Conservation (phyloP, 2,797 vertebrate genomes). For the Eulemur albifrons region DNA sequence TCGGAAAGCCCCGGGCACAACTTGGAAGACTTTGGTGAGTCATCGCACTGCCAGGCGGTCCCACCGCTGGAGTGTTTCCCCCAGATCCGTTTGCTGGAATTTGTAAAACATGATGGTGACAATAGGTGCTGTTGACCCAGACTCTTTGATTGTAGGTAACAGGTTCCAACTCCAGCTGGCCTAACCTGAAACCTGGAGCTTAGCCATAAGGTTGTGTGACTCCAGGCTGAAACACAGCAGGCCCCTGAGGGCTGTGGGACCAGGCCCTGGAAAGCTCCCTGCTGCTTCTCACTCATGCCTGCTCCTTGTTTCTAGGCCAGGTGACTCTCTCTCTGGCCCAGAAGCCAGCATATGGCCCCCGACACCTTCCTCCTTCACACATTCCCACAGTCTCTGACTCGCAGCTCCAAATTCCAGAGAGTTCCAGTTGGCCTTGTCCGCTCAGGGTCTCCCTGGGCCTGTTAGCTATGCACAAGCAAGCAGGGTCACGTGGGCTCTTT, state of each 20-base stretch:
- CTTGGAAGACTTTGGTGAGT: background rate
- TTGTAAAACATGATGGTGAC: background rate
- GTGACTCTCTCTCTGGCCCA: background rate
- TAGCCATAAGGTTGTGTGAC: rapidly evolving
- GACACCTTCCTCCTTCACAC: background rate
- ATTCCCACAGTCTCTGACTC: too few relatives aligned
- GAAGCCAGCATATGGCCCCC: background rate
- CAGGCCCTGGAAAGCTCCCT: background rate
- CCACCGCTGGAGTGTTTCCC: background rate
- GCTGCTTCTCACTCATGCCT: background rate
- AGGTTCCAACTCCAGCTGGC: background rate
- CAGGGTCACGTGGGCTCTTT: background rate
- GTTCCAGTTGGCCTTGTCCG: background rate
- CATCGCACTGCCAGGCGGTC: background rate
- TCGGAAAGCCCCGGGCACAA: background rate
- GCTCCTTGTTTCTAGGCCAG: background rate
- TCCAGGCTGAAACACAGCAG: background rate
- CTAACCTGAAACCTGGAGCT: background rate
- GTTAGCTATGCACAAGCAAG: background rate
- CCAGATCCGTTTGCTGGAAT: background rate
- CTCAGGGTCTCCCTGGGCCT: background rate
- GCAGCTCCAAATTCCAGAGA: background rate
- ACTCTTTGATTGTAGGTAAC: background rate
- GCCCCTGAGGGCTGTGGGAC: background rate
- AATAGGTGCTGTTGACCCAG: background rate